Evolutionary conservation across 2,888 invertebrate species (phyloP).

Genomic region (Pyralis farinalis): DNA sequence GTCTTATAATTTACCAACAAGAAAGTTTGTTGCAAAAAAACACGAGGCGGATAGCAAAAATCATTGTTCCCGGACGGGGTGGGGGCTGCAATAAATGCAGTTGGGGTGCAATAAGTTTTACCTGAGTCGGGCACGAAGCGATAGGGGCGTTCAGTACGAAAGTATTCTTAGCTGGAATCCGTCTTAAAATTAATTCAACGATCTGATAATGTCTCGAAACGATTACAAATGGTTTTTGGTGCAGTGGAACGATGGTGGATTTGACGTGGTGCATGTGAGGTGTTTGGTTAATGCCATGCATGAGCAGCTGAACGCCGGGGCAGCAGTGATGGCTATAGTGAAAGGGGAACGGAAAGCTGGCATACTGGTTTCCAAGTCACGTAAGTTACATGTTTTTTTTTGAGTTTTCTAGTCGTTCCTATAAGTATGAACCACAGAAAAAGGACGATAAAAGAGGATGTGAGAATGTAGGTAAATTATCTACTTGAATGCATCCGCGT

Average conservation of each 20-base stretch:
- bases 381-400: constrained; percentile 31
- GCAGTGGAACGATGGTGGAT: constrained; percentile 44
- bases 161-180: constrained; percentile 2
- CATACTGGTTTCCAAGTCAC: constrained; percentile 35
- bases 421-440: too few relatives aligned
- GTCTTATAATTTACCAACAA: constrained; percentile 15
- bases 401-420: too few relatives aligned
- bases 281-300: constrained; percentile 29
- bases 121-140: constrained; percentile 42
- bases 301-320: constrained; percentile 31
- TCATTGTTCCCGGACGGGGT: constrained; percentile 56
- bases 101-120: constrained; percentile 73
- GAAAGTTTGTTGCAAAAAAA: constrained; percentile 66
- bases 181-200: neutral
- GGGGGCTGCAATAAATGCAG: constrained; percentile 58
- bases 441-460: too few relatives aligned
- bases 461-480: too few relatives aligned
- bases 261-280: constrained; percentile 35
- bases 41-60: constrained; percentile 62
- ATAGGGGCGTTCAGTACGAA: constrained; percentile 14
- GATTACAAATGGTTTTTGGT: constrained; percentile 53
- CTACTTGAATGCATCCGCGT: too few relatives aligned
- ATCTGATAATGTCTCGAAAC: constrained; percentile 14
- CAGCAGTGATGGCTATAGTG: constrained; percentile 28
- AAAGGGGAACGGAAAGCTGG: constrained; percentile 33